These are phyloP conservation scores for Scaptomyza montana DNA, from an alignment of 1,140 invertebrate species.

Conservation along the genomic window DNA sequence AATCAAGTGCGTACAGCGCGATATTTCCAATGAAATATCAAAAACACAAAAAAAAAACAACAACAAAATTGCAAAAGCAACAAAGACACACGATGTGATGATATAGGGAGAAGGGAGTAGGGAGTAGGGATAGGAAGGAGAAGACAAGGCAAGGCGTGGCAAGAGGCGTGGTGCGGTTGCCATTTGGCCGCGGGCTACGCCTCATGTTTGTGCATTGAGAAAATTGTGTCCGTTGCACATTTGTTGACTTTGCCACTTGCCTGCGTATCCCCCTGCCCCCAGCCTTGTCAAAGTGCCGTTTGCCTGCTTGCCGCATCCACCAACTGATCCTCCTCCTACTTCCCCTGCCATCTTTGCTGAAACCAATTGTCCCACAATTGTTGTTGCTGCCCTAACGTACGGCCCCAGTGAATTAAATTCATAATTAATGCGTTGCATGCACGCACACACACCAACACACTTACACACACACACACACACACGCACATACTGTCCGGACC, in stretches of 20 bases:
- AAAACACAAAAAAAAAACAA: conserved; percentile 23
- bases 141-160: neutral
- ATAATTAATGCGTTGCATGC: conserved; percentile 82
- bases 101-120: neutral
- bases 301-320: conserved; percentile 17
- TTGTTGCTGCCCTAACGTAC: conserved; percentile 38
- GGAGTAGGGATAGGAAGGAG: neutral
- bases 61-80: conserved; percentile 66
- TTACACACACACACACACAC: conserved; percentile 12
- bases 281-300: conserved; percentile 37
- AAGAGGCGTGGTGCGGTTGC: conserved; percentile 4
- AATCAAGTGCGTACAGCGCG: conserved; percentile 79
- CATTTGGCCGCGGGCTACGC: conserved; percentile 66
- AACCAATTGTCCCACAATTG: conserved; percentile 34
- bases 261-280: neutral
- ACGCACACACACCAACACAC: conserved; percentile 45
- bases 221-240: conserved; percentile 80
- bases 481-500: conserved; percentile 23
- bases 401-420: conserved; percentile 78
- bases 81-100: conserved; percentile 1
- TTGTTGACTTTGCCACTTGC: conserved; percentile 81
- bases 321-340: conserved; percentile 6
- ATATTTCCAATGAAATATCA: conserved; percentile 78
- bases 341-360: neutral
- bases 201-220: conserved; percentile 76